phyloP scores from a whole-genome alignment of 2,113 vertebrate genomes.

The Xenotilapia caudafasciata region DNA sequence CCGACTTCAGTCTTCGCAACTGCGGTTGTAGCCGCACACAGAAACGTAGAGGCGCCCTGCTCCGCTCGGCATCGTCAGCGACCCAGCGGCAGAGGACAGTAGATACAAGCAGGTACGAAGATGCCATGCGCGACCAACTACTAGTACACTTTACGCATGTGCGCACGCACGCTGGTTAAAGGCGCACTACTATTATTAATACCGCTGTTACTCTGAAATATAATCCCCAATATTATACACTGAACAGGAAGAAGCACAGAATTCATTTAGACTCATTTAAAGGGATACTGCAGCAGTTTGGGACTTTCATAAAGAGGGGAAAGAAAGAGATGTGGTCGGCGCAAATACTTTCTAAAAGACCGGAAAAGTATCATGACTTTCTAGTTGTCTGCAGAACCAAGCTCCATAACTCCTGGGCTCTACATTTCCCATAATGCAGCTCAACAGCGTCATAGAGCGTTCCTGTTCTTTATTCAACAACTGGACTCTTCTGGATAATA shows the following conservation, averaged over 20 bases:
- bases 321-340: background rate
- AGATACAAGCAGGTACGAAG: conserved; percentile 26
- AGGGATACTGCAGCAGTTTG: background rate
- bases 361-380: background rate
- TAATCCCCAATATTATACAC: background rate
- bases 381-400: background rate
- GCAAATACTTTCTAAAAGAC: background rate
- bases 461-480: background rate
- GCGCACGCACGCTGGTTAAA: conserved; percentile 37
- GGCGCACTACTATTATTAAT: conserved; percentile 15
- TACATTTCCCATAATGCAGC: background rate
- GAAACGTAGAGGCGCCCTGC: conserved; percentile 27
- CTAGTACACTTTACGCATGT: conserved; percentile 44
- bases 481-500: background rate
- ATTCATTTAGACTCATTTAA: background rate
- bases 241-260: background rate
- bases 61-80: conserved; percentile 52
- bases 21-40: conserved; percentile 42
- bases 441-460: background rate
- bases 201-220: background rate
- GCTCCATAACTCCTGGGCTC: background rate
- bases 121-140: conserved; percentile 58
- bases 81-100: conserved; percentile 62
- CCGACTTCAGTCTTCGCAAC: conserved; percentile 38
- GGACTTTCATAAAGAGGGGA: background rate